These are phyloP conservation scores for Eurypyga helias DNA, from an alignment of 2,113 vertebrate genomes.

Conservation along the genomic window DNA sequence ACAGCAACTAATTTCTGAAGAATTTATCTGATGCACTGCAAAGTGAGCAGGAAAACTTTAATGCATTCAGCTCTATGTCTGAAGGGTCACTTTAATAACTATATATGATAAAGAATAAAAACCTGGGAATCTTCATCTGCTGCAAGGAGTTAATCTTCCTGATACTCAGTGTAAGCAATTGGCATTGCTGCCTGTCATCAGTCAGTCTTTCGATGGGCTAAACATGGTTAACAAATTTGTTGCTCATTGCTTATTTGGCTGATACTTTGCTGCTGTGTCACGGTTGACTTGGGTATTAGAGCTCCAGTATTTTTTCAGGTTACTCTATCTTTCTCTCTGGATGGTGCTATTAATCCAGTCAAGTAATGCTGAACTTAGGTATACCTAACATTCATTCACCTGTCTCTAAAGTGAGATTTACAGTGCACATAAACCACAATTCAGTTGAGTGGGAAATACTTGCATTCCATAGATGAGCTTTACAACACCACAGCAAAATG, in stretches of 20 bases:
- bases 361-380: neutral
- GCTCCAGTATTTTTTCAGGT: neutral
- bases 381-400: neutral
- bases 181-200: neutral
- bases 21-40: neutral
- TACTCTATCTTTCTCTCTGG: neutral
- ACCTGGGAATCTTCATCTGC: neutral
- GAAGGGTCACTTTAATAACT: neutral
- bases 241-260: neutral
- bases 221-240: neutral
- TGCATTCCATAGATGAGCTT: neutral
- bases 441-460: neutral
- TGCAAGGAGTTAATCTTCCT: neutral
- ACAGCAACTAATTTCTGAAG: neutral
- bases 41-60: neutral
- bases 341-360: neutral
- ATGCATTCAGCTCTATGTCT: neutral
- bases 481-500: neutral
- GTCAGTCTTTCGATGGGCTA: neutral
- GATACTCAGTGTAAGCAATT: neutral
- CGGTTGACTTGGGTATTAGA: neutral
- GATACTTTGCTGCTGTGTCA: neutral
- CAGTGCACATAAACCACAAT: neutral
- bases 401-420: neutral
- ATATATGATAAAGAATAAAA: neutral